Percentiles rank a stretch among this genome's conserved stretches.
phyloP scores from a whole-genome alignment of 2,888 invertebrate species.

The Griposia aprilina region DNA sequence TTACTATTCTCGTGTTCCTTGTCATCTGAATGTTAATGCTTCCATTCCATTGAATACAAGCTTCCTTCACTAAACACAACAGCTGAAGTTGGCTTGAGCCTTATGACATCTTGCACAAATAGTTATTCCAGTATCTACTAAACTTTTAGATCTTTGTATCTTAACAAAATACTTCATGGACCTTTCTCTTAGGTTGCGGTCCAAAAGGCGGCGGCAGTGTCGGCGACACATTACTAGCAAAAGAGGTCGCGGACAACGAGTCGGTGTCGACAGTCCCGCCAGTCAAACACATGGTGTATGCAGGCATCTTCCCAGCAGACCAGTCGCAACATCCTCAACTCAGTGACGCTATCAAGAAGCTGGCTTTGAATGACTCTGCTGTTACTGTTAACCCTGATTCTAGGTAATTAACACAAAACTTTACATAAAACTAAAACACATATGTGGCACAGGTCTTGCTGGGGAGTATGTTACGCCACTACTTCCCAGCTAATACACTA shows the following conservation, averaged over 20 bases:
- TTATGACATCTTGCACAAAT: not conserved
- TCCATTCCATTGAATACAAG: not conserved
- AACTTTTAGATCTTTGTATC: not conserved
- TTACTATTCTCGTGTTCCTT: not conserved
- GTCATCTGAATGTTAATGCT: not conserved
- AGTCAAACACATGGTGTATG: constrained; percentile 88
- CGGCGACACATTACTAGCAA: constrained; percentile 83
- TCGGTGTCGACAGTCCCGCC: constrained; percentile 72
- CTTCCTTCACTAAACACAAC: not conserved
- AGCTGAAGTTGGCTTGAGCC: not conserved
- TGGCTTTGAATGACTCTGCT: constrained; percentile 98
- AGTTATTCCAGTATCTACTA: not conserved
- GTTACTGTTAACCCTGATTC: constrained; percentile 95
- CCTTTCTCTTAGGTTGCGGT: constrained; percentile 81
- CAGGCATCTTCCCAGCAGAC: constrained; percentile 96
- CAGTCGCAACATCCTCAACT: constrained; percentile 95
- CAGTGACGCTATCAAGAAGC: constrained; percentile 96
- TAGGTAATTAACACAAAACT: constrained; percentile 89
- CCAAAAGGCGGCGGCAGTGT: constrained; percentile 86
- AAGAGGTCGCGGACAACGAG: constrained; percentile 75
- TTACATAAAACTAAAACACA: not conserved
- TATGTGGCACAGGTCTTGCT: not conserved
- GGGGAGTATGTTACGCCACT: not conserved
- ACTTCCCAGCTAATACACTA: too few species aligned
- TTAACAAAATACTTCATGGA: not conserved